phyloP scores from a whole-genome alignment of 1,140 invertebrate genomes.

The Phenacoccus solenopsis region DNA sequence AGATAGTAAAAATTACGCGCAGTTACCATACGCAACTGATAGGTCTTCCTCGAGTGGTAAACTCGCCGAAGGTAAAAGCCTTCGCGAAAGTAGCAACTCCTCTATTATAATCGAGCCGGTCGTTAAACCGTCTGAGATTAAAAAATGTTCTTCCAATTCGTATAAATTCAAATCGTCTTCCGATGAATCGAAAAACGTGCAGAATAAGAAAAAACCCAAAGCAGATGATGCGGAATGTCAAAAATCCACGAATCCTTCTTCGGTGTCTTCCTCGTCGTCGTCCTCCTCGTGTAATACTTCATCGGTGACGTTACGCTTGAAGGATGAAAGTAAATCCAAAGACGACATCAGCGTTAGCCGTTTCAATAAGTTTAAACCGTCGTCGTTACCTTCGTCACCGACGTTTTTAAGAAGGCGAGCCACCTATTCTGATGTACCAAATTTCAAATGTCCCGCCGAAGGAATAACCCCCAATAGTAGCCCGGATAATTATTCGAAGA shows the following conservation, averaged over 20 bases:
- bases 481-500: neutral
- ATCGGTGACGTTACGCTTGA: neutral
- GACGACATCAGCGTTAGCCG: neutral
- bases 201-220: neutral
- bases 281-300: constrained; percentile 21
- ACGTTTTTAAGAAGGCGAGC: constrained; percentile 23
- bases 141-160: constrained; percentile 11
- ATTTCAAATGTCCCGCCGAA: neutral
- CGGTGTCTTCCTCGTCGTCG: constrained; percentile 23
- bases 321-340: neutral
- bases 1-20: neutral
- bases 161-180: constrained; percentile 7
- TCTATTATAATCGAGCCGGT: constrained; percentile 26
- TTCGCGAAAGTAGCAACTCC: constrained; percentile 7
- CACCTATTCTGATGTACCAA: neutral
- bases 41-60: constrained; percentile 19
- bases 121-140: constrained; percentile 25
- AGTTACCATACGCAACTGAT: neutral
- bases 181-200: neutral
- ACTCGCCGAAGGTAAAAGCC: constrained; percentile 7
- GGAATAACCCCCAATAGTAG: neutral
- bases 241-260: neutral
- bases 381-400: constrained; percentile 26
- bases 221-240: neutral
- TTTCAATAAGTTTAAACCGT: constrained; percentile 20